These are phyloP conservation scores for Sicus ferrugineus DNA, from an alignment of 2,888 invertebrate species.

Conservation along the genomic window DNA sequence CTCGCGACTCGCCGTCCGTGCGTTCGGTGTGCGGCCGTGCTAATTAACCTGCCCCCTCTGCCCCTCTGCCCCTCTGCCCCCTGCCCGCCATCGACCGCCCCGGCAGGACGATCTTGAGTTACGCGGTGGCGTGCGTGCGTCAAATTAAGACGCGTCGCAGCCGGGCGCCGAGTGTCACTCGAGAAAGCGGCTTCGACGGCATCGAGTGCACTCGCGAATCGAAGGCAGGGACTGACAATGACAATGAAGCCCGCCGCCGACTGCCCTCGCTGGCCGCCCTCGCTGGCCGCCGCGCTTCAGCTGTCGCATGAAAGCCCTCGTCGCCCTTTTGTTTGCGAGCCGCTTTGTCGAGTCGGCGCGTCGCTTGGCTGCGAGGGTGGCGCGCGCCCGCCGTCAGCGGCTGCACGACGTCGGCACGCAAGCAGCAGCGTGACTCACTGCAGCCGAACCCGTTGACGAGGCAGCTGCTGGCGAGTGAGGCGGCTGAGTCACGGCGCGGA, in stretches of 20 bases:
- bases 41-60: conserved; percentile 14
- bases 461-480: conserved; percentile 23
- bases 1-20: background rate
- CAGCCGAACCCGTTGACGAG: conserved; percentile 20
- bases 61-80: background rate
- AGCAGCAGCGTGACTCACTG: conserved; percentile 35
- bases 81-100: background rate
- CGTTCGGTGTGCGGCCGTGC: background rate
- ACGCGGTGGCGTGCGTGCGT: background rate
- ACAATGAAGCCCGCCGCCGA: background rate
- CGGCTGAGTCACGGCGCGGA: conserved; percentile 19
- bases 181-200: background rate
- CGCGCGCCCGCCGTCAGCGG: background rate
- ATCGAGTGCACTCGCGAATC: background rate
- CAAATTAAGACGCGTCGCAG: conserved; percentile 19
- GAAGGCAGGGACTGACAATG: background rate
- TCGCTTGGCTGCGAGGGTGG: background rate
- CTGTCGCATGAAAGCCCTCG: no score
- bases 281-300: no score
- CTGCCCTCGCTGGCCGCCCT: no score
- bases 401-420: conserved; percentile 12
- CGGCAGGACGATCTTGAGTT: background rate
- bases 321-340: background rate
- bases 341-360: background rate
- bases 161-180: background rate